Conservation (phyloP, 2,797 vertebrate species). For the Nannoperca australis region DNA sequence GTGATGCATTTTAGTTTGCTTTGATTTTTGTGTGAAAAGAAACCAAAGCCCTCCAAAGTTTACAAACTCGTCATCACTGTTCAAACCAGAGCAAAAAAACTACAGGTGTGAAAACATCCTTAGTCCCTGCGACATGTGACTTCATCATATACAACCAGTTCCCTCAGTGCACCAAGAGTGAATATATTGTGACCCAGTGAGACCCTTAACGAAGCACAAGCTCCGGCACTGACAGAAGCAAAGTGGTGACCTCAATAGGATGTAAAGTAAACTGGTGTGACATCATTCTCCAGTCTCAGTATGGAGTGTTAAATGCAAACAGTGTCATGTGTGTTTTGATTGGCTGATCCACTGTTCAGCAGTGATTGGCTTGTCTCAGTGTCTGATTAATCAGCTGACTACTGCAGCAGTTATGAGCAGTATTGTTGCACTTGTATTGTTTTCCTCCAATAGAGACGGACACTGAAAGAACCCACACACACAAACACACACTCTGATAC, state of each 20-base stretch:
- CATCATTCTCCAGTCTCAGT: background rate
- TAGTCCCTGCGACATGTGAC: too few species aligned
- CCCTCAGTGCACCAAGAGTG: background rate
- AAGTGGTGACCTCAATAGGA: constrained; percentile 30
- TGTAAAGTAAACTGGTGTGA: constrained; percentile 15
- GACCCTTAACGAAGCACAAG: constrained; percentile 3
- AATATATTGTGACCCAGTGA: background rate
- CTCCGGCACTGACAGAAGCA: background rate
- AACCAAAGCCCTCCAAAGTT: too few species aligned
- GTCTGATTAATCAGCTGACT: constrained; percentile 7
- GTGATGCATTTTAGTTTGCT: too few species aligned
- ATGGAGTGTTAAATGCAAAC: background rate
- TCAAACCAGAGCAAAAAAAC: too few species aligned
- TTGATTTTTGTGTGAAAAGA: too few species aligned
- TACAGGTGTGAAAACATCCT: too few species aligned
- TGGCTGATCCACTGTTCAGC: constrained; percentile 5
- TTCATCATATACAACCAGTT: background rate
- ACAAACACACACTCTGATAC: constrained; percentile 16
- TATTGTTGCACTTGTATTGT: constrained; percentile 25
- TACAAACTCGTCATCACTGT: too few species aligned
- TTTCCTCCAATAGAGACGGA: constrained; percentile 1
- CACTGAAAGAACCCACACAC: background rate
- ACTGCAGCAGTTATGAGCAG: constrained; percentile 5
- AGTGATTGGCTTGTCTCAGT: constrained; percentile 9
- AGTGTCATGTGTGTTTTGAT: background rate